Percentiles rank a stretch among this genome's conserved stretches.
These are phyloP conservation scores for Castor canadensis DNA, from an alignment of 2,113 vertebrate genomes.

Conservation along the genomic window DNA sequence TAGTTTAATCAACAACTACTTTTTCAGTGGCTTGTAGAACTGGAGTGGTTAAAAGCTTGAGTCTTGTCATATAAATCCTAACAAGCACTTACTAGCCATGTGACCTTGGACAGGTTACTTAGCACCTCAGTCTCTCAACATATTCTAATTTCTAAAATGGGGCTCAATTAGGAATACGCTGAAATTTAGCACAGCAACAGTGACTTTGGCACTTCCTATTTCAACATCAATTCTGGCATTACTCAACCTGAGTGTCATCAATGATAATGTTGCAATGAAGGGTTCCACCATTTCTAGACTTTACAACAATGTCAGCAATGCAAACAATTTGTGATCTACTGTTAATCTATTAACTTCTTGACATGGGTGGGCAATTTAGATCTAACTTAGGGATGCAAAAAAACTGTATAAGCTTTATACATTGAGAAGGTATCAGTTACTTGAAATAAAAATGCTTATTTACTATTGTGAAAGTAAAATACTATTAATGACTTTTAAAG, in stretches of 20 bases:
- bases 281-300: background rate
- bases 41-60: background rate
- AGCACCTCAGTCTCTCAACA: background rate
- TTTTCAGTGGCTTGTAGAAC: background rate
- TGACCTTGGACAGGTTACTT: background rate
- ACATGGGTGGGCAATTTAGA: background rate
- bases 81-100: background rate
- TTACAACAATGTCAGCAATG: background rate
- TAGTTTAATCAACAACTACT: background rate
- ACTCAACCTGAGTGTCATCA: background rate
- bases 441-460: background rate
- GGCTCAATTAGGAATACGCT: background rate
- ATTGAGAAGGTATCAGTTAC: background rate
- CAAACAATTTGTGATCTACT: background rate
- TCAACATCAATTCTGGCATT: background rate
- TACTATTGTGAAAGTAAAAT: constrained; percentile 9
- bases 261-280: background rate
- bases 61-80: constrained; percentile 3
- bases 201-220: background rate
- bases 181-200: background rate
- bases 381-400: background rate
- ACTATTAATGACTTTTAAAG: constrained; percentile 14
- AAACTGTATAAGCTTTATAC: background rate
- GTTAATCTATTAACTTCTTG: background rate
- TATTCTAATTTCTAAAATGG: background rate